Percentiles rank a stretch among this genome's conserved stretches.
Conservation (phyloP, 2,888 invertebrate genomes). For the Agonopterix arenella region DNA sequence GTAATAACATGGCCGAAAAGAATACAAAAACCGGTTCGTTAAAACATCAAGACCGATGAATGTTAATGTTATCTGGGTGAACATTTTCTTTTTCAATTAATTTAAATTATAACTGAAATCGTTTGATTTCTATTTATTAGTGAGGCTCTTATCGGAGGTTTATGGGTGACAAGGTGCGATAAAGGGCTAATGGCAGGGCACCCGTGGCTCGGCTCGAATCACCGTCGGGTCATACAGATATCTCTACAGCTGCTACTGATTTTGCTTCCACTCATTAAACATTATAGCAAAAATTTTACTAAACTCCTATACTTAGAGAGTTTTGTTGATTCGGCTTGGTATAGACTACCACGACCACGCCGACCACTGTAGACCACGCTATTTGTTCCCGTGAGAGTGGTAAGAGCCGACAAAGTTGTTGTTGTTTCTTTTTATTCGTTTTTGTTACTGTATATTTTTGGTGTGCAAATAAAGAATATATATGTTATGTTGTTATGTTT, state of each 20-base stretch:
- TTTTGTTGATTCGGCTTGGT: too few relatives aligned
- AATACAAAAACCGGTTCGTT: slow-evolving; percentile 29
- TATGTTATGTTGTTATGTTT: too few relatives aligned
- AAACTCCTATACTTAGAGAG: too few relatives aligned
- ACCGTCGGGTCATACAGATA: slow-evolving; percentile 21
- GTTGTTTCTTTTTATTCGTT: too few relatives aligned
- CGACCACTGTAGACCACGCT: too few relatives aligned
- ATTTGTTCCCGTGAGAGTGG: too few relatives aligned
- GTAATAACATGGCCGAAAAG: slow-evolving; percentile 28
- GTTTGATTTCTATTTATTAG: slow-evolving; percentile 47
- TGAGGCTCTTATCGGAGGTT: slow-evolving; percentile 21
- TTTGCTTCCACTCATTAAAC: background rate
- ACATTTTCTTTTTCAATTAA: slow-evolving; percentile 41
- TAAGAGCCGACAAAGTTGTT: too few relatives aligned
- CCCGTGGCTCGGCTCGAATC: background rate
- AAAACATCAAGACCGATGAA: slow-evolving; percentile 37
- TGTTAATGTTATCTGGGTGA: slow-evolving; percentile 38
- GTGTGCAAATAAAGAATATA: too few relatives aligned
- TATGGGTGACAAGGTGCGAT: slow-evolving; percentile 39
- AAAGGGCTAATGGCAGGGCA: slow-evolving; percentile 24
- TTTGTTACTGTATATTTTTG: too few relatives aligned
- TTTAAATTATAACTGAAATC: slow-evolving; percentile 42
- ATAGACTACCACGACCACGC: too few relatives aligned
- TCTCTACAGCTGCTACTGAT: slow-evolving; percentile 13
- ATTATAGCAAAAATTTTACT: background rate